Evolutionary conservation across 2,797 vertebrate species (phyloP).

Genomic region (Trichosurus vulpecula): DNA sequence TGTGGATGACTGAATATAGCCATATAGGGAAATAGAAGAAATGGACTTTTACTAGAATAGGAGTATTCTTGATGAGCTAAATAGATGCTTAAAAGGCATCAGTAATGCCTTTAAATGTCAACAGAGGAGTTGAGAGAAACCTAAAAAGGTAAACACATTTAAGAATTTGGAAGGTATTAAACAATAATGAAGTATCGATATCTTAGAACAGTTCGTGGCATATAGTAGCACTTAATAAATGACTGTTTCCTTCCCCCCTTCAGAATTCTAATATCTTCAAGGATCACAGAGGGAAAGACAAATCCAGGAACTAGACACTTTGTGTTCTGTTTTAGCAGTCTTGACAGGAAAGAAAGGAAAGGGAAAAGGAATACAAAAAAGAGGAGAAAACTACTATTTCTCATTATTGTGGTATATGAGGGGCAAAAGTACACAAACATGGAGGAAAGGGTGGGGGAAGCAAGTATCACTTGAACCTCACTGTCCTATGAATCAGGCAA

Average conservation of each 20-base stretch:
- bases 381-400: background rate
- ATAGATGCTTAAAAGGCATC: too few relatives aligned
- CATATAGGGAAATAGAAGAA: background rate
- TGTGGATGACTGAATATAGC: background rate
- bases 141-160: background rate
- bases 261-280: background rate
- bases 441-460: background rate
- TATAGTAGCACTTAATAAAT: background rate
- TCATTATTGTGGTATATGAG: background rate
- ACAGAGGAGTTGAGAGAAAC: background rate
- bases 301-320: background rate
- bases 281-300: background rate
- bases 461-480: background rate
- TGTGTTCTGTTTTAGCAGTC: background rate
- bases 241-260: background rate
- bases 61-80: background rate
- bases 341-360: background rate
- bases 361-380: background rate
- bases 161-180: background rate
- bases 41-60: background rate
- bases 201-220: background rate
- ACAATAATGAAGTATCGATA: background rate
- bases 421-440: background rate
- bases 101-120: background rate
- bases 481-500: background rate